These are phyloP conservation scores for Leptinotarsa peninsularis DNA, from an alignment of 2,888 invertebrate species.

Conservation along the genomic window DNA sequence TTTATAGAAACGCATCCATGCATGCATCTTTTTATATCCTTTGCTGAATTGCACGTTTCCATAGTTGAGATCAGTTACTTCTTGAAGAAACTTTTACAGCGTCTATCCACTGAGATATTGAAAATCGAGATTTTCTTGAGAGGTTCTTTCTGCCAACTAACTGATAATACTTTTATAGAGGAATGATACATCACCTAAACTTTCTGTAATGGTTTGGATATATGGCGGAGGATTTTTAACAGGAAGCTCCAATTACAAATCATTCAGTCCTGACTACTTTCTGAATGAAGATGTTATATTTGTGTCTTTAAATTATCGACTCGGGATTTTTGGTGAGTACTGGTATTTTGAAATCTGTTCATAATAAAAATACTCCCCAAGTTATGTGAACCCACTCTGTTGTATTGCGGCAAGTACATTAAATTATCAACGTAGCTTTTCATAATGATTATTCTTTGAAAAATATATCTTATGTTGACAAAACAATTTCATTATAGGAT, in stretches of 20 bases:
- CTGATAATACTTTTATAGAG: neutral
- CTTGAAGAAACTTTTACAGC: too few relatives aligned
- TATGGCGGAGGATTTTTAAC: constrained; percentile 47
- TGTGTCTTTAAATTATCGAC: constrained; percentile 47
- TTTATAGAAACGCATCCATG: too few relatives aligned
- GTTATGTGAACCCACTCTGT: too few relatives aligned
- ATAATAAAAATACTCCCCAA: too few relatives aligned
- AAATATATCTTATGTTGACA: too few relatives aligned
- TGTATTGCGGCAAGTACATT: too few relatives aligned
- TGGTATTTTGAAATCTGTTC: too few relatives aligned
- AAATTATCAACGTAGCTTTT: too few relatives aligned
- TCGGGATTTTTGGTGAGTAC: constrained; percentile 45
- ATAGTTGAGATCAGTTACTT: too few relatives aligned
- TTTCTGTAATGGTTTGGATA: constrained; percentile 48
- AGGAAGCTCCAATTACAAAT: constrained; percentile 40
- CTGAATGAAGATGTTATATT: constrained; percentile 47
- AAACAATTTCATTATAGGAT: neutral
- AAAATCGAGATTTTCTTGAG: neutral
- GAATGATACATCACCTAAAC: neutral
- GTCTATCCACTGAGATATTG: neutral
- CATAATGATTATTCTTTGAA: too few relatives aligned
- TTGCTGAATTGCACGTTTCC: too few relatives aligned
- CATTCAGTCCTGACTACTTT: constrained; percentile 47
- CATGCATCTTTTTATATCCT: too few relatives aligned
- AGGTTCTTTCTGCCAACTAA: neutral